Evolutionary conservation across 1,140 invertebrate species (phyloP).

Genomic region (Nebria ingens): DNA sequence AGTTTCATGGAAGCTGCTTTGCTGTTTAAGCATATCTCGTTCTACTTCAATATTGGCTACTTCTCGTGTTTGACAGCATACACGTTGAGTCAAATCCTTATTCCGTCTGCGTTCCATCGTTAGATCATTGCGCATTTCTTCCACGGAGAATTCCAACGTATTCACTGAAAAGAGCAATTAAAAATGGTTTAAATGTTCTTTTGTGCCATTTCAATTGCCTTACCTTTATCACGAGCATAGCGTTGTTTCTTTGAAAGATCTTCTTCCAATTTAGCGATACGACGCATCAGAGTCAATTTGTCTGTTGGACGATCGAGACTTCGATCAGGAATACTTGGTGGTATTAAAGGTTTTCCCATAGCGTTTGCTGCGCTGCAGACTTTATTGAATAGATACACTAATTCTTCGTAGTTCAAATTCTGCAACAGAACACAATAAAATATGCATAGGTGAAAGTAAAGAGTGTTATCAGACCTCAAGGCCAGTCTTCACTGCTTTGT

Average conservation of each 20-base stretch:
- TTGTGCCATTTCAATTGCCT: not conserved
- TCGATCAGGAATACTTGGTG: not conserved
- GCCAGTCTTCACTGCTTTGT: not conserved
- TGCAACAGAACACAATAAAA: not conserved
- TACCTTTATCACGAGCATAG: not conserved
- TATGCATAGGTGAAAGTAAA: too few relatives aligned
- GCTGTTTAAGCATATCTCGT: not conserved
- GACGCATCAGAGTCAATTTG: not conserved
- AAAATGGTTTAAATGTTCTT: not conserved
- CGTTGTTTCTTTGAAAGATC: not conserved
- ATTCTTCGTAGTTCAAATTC: not conserved
- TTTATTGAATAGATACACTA: not conserved
- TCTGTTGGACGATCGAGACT: not conserved
- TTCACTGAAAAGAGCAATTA: not conserved
- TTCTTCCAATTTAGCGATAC: not conserved
- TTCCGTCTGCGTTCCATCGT: not conserved
- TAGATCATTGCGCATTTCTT: not conserved
- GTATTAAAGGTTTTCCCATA: not conserved
- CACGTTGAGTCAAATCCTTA: not conserved
- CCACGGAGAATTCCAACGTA: not conserved
- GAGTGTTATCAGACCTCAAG: too few relatives aligned
- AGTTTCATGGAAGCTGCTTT: not conserved
- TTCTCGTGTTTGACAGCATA: not conserved
- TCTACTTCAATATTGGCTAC: not conserved
- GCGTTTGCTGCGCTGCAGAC: not conserved